Conservation (phyloP, 2,113 vertebrate species). For the Tenrec ecaudatus region DNA sequence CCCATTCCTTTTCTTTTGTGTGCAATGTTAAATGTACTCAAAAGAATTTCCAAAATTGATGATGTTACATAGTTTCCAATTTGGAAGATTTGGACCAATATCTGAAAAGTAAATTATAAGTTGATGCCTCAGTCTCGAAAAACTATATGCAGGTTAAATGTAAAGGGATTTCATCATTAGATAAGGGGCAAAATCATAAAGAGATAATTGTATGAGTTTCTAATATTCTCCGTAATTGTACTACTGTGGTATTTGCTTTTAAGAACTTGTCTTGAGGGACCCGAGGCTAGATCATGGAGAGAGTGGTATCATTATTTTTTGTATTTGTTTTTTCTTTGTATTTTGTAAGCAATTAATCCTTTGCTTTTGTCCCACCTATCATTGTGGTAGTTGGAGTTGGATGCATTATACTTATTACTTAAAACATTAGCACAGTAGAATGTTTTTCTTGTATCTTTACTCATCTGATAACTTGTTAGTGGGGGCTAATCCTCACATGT, state of each 20-base stretch:
- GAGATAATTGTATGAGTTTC: background rate
- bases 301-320: background rate
- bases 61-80: background rate
- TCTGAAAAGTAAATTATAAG: slow-evolving; percentile 21
- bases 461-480: background rate
- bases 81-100: background rate
- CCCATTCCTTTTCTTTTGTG: slow-evolving; percentile 16
- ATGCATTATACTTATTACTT: background rate
- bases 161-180: background rate
- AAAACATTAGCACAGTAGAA: background rate
- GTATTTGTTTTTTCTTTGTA: background rate
- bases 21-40: slow-evolving; percentile 6
- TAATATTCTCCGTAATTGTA: background rate
- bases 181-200: background rate
- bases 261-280: background rate
- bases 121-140: background rate
- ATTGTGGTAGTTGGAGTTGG: slow-evolving; percentile 12
- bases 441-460: background rate
- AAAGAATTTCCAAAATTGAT: slow-evolving; percentile 7
- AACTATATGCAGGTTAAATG: slow-evolving; percentile 11
- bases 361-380: background rate
- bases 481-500: background rate
- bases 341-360: slow-evolving; percentile 2
- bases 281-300: background rate
- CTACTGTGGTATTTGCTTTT: background rate